Conservation (phyloP, 2,888 invertebrate genomes). For the Epinotia bilunana region DNA sequence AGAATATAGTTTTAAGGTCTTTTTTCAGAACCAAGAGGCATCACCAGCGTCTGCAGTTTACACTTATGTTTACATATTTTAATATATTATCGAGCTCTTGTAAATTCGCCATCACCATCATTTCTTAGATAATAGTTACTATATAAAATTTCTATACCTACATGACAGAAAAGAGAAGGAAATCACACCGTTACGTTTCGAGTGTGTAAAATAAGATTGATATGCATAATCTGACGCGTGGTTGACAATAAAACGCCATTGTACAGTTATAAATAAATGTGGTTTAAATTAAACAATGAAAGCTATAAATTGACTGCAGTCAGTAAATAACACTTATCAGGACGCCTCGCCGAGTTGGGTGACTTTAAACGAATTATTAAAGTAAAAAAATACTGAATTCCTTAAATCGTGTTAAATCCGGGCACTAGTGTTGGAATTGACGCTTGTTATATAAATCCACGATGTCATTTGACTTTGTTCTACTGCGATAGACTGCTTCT, state of each 20-base stretch:
- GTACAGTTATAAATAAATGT: background rate
- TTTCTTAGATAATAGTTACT: no score
- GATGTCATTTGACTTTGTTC: no score
- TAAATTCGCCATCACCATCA: no score
- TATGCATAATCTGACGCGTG: background rate
- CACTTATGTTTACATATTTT: no score
- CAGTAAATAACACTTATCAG: constrained; percentile 22
- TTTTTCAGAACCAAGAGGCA: no score
- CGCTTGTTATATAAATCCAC: background rate
- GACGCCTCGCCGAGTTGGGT: background rate
- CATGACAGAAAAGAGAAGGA: background rate
- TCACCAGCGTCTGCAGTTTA: no score
- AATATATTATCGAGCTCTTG: no score
- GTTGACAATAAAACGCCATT: background rate
- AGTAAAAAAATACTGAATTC: background rate
- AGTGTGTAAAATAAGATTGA: background rate
- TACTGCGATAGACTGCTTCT: no score
- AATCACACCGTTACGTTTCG: background rate
- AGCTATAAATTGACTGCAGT: constrained; percentile 8
- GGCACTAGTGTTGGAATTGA: background rate
- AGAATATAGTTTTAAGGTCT: no score
- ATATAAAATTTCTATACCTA: no score
- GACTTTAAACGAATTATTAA: background rate
- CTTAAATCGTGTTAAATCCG: background rate
- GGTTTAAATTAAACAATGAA: constrained; percentile 6